Base-by-base conservation (phyloP, 2,888 invertebrate species). In the Sarcophaga variegata region DNA sequence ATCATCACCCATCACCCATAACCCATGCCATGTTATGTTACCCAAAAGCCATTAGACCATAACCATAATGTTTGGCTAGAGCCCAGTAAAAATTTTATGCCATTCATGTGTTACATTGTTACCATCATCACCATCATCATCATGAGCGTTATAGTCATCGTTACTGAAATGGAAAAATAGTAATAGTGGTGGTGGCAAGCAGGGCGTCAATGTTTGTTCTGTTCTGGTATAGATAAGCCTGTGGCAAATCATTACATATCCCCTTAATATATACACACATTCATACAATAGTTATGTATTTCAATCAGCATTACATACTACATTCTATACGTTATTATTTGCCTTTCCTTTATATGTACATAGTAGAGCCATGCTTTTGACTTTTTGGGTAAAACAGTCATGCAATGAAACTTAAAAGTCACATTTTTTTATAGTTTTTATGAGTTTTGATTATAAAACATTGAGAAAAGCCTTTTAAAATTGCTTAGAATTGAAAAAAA, bases 141-240 rank as follows among this genome's bases (percentile, higher is more conserved):
- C 37, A 37, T 37, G 2, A 10, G 8, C 37, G 8, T 37, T 8
- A 10, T 37, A 8, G 37, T 37, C 37, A 37, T 37, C 8, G 37
- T 37, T 10, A 37, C 2, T 37, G 37, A 8, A 37, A 10, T 37
- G 8, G 37, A 37, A 37, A 10, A 37, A 37, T 6, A 37, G 37
- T 37, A 37, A 37, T 37, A 1, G 6, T 37, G 37, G 37, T 37
- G 37, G 27, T 11, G 14, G 17, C 54, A 54, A 12, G 5, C 92
- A 90, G 92, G 92, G 92, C 92, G 91, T 92, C 91, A 92, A 92
- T 92, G 92, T 92, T 92, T 92, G 92, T 89, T 90, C 92, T 92
- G 92, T 92, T 92, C 90, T 91, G 91, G 91, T 91, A 91, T 89
- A 91, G 92, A 92, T 92, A 92, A 92, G 92, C 92, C 92, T 90